These are phyloP conservation scores for Busseola fusca DNA, from an alignment of 2,888 invertebrate species.

Conservation along the genomic window DNA sequence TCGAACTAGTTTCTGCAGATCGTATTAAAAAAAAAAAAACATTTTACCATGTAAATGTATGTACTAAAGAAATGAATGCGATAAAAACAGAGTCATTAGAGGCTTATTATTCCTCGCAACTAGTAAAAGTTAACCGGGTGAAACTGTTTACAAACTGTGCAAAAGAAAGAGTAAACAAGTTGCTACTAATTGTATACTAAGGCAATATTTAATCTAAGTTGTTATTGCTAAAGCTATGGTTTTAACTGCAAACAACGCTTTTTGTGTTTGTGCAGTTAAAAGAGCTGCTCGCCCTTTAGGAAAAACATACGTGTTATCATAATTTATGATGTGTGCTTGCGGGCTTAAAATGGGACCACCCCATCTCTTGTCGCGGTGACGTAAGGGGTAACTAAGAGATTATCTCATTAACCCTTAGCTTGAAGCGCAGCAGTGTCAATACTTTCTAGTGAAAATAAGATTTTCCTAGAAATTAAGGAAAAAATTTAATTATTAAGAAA, in stretches of 20 bases:
- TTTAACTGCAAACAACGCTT: slow-evolving; percentile 37
- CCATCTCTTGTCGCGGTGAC: slow-evolving; percentile 20
- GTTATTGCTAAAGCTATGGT: slow-evolving; percentile 45
- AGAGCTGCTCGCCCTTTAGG: slow-evolving; percentile 24
- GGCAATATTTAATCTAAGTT: slow-evolving; percentile 56
- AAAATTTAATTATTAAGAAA: too few species aligned
- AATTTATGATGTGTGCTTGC: slow-evolving; percentile 41
- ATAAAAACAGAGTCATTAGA: slow-evolving; percentile 48
- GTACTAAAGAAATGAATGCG: slow-evolving; percentile 26
- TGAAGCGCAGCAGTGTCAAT: background rate
- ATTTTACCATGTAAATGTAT: slow-evolving; percentile 12
- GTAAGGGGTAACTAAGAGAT: slow-evolving; percentile 26
- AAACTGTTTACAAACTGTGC: slow-evolving; percentile 52
- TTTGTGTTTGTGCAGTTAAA: slow-evolving; percentile 34
- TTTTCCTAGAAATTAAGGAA: background rate
- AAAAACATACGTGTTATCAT: slow-evolving; percentile 27
- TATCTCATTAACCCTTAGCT: slow-evolving; percentile 20
- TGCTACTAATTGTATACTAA: slow-evolving; percentile 51
- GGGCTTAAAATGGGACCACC: slow-evolving; percentile 26
- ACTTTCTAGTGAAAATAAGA: background rate
- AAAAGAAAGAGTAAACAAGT: slow-evolving; percentile 56
- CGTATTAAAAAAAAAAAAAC: slow-evolving; percentile 16
- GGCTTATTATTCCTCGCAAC: slow-evolving; percentile 40
- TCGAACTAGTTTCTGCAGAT: background rate
- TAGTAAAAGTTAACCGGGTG: slow-evolving; percentile 45